These are phyloP conservation scores for Synergus gifuensis DNA, from an alignment of 2,888 invertebrate species.

Conservation along the genomic window DNA sequence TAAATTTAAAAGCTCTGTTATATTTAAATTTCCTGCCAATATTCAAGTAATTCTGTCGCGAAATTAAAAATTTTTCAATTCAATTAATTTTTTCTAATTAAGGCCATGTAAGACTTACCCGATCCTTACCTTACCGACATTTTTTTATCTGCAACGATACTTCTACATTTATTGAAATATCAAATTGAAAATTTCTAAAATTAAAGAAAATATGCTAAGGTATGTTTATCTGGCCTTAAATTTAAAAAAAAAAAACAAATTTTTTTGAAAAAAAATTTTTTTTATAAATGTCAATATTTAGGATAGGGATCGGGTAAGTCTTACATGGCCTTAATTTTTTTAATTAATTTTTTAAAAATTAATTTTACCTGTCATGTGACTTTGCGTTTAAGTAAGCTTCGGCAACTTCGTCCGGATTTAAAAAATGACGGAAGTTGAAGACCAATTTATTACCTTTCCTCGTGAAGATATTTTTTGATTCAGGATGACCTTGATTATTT, in stretches of 20 bases:
- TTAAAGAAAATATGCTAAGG: no score
- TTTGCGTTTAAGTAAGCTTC: constrained; percentile 53
- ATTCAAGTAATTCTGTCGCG: background rate
- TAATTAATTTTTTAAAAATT: background rate
- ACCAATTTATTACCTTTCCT: constrained; percentile 47
- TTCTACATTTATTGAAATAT: no score
- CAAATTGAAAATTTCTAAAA: no score
- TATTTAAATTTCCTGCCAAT: background rate
- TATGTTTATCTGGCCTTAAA: no score
- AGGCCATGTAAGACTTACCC: no score
- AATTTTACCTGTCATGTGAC: constrained; percentile 57
- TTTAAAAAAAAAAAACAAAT: no score
- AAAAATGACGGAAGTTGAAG: constrained; percentile 60
- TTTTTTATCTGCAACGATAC: no score
- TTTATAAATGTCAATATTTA: no score
- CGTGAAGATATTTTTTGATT: background rate
- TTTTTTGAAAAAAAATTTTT: no score
- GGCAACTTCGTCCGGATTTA: constrained; percentile 52
- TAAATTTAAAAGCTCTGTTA: background rate
- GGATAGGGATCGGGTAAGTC: no score
- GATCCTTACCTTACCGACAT: no score
- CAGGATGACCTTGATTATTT: background rate
- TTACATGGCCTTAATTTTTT: no score
- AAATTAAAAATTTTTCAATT: background rate
- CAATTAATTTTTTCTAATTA: background rate